Evolutionary conservation across 2,888 invertebrate species (phyloP), one percentile per base, ranked within the genome.

Genomic region (Lobophora halterata): DNA sequence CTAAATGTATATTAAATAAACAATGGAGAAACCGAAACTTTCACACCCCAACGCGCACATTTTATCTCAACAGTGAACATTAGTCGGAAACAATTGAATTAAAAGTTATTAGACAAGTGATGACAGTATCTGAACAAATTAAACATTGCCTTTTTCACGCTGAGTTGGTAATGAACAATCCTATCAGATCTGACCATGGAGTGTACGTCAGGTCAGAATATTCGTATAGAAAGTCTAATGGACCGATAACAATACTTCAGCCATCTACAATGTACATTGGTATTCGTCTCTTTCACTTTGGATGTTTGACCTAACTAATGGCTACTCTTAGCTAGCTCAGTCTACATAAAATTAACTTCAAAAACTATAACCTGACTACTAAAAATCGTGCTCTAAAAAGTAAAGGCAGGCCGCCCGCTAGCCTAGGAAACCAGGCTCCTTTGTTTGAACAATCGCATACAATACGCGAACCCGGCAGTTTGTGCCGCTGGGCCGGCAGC

Each of bases 151-250:
- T 31, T 34, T 35, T 58, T 54, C 47, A 51, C 55, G 52, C 52
- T 35, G 50, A n/a, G n/a, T n/a, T n/a, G n/a, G n/a, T n/a, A n/a
- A n/a, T n/a, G n/a, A n/a, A n/a, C n/a, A n/a, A n/a, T n/a, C n/a
- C n/a, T n/a, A n/a, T n/a, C n/a, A 6, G 27, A 46, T 45, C 46
- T 31, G 29, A 28, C 39, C 35, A 28, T 23, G 18, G 5, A 21
- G 11, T 13, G 17, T 21, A 12, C 6, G 33, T 44, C 28, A 3
- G 20, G 26, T 19, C 12, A 21, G 23, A 30, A 42, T 49, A 52
- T 57, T 54, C 49, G 49, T 52, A 46, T 67, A 65, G 71, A 72
- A 66, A 71, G 71, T 69, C 51, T 56, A 61, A 52, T 60, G 59
- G 58, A 52, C 56, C 42, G 31, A 32, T 25, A 41, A 58, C 53